phyloP scores from a whole-genome alignment of 1,140 invertebrate genomes.

The Eriosoma lanigerum region DNA sequence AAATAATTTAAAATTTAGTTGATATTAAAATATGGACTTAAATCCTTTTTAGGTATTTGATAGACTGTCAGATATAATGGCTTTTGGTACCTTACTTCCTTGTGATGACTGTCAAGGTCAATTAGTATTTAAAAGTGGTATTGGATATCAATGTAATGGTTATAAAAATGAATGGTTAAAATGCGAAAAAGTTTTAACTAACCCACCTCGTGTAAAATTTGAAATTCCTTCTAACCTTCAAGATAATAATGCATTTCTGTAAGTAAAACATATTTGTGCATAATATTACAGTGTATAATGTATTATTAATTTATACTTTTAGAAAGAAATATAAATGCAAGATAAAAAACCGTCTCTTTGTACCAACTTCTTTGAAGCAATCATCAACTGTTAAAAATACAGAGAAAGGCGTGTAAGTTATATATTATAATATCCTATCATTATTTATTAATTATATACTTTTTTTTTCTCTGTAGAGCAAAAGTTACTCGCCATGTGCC shows the following conservation, averaged over 20 bases:
- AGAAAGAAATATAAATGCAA: slow-evolving; percentile 70
- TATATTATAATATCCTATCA: slow-evolving; percentile 47
- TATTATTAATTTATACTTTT: slow-evolving; percentile 53
- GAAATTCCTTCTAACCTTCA: slow-evolving; percentile 71
- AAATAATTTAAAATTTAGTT: not conserved
- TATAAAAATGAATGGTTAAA: slow-evolving; percentile 87
- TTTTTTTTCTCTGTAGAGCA: slow-evolving; percentile 58
- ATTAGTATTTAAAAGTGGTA: slow-evolving; percentile 69
- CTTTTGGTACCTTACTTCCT: slow-evolving; percentile 78
- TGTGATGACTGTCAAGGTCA: slow-evolving; percentile 81
- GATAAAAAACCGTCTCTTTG: slow-evolving; percentile 58
- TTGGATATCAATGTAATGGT: slow-evolving; percentile 79
- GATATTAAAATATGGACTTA: not conserved
- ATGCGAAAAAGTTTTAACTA: slow-evolving; percentile 72
- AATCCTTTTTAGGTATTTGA: slow-evolving; percentile 72
- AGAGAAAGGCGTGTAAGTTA: slow-evolving; percentile 26
- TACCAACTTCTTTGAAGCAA: slow-evolving; percentile 59
- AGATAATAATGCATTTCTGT: slow-evolving; percentile 66
- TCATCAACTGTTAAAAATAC: slow-evolving; percentile 32
- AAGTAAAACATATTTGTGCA: slow-evolving; percentile 55
- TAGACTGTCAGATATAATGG: slow-evolving; percentile 77
- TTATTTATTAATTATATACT: slow-evolving; percentile 19
- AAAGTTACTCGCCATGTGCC: slow-evolving; percentile 61
- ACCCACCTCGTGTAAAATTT: slow-evolving; percentile 75
- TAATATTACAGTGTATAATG: not conserved